Evolutionary conservation across 1,140 invertebrate genomes (phyloP), one percentile per base, ranked within the genome.

Genomic region (Chelonus insularis): DNA sequence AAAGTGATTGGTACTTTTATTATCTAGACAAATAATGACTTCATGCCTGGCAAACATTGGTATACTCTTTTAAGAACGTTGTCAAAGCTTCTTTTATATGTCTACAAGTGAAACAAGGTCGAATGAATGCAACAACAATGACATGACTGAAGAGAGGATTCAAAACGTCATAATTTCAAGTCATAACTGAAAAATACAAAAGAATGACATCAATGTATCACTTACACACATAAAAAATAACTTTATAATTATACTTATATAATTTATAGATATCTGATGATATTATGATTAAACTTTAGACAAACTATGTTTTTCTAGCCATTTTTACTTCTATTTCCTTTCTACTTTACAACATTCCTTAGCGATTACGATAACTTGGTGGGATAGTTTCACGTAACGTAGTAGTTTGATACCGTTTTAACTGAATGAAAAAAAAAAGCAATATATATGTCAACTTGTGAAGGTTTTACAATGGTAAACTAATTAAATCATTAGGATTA

Each of bases 1-100:
- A 39, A 39, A 39, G 36, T 39, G 36, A 39, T 39, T 39, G 36
- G 36, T 39, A 39, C 9, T 39, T 39, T 39, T 39, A n/a, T n/a
- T n/a, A 39, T 39, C 36, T 39, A 4, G 1, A 39, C 12, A 39
- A 39, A 39, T 39, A 39, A 39, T 39, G 36, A 39, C 4, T 39
- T 39, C 12, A 39, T 39, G 36, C n/a, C 36, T n/a, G 7, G 36
- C 12, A 39, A 39, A 39, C 36, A 39, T 8, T 39, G 36, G 6
- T 3, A 29, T 29, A 29, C 25, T 29, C 25, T 29, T 29, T 29
- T n/a, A 14, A n/a, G 36, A 39, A 39, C 12, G 12, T 14, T 39
- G 36, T 39, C 36, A 39, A 14, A n/a, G 36, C 12, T 14, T 11
- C 9, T 39, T 14, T 39, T 39, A 14, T 39, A 39, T n/a, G 36